Conservation (phyloP, 2,888 invertebrate species). For the Callinectes sapidus region DNA sequence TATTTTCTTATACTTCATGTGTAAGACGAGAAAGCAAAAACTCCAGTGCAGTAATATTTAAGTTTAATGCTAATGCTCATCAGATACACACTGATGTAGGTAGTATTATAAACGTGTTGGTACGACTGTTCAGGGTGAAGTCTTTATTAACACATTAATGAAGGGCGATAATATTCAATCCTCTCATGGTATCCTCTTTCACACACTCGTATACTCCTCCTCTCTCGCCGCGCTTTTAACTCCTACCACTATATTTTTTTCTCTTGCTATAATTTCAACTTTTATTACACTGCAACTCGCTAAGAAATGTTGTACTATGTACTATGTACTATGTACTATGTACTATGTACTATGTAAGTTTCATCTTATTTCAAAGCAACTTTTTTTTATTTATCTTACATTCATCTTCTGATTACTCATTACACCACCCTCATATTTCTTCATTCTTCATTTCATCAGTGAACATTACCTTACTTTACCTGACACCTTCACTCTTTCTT, state of each 20-base stretch:
- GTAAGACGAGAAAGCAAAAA: neutral
- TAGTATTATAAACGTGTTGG: neutral
- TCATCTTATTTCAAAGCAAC: neutral
- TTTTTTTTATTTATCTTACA: too few species aligned
- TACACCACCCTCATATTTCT: too few species aligned
- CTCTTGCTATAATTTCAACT: neutral
- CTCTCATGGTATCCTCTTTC: neutral
- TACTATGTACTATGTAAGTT: neutral
- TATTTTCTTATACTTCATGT: neutral
- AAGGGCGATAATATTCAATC: neutral
- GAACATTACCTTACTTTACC: too few species aligned
- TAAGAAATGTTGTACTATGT: too few species aligned
- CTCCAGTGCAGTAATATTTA: neutral
- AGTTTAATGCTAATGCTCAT: neutral
- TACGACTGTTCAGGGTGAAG: neutral
- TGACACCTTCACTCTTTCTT: too few species aligned
- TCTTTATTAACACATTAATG: constrained; percentile 13
- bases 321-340: too few species aligned
- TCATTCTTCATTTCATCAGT: too few species aligned
- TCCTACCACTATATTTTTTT: neutral
- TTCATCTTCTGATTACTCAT: too few species aligned
- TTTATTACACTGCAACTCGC: neutral
- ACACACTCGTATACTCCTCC: neutral
- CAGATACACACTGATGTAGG: neutral
- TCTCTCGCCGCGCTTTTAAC: neutral